phyloP scores from a whole-genome alignment of 1,140 invertebrate genomes.

The Panagrolaimus sp. region DNA sequence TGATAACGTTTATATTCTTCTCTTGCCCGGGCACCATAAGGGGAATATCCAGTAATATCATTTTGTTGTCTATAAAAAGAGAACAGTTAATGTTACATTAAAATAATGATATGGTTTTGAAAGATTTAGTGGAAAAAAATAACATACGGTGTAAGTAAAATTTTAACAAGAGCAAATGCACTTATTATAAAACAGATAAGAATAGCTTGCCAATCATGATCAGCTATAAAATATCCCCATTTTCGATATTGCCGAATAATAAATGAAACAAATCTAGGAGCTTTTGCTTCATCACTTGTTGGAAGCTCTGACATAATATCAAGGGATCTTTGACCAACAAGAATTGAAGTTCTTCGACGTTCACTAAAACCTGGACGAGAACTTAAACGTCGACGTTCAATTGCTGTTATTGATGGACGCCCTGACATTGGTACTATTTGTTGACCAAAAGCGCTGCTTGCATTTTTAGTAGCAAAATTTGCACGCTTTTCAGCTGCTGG shows the following conservation, averaged over 20 bases:
- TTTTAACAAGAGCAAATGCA: constrained; percentile 43
- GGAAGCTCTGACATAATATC: constrained; percentile 41
- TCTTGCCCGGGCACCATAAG: constrained; percentile 53
- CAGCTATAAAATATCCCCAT: constrained; percentile 52
- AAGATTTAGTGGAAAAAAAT: background rate
- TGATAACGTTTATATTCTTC: constrained; percentile 46
- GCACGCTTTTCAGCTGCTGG: background rate
- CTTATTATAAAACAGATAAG: constrained; percentile 53
- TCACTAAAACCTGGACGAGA: constrained; percentile 24
- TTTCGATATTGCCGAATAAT: constrained; percentile 44
- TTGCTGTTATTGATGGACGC: background rate
- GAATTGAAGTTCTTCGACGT: constrained; percentile 37
- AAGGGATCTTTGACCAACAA: constrained; percentile 44
- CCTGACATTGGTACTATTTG: background rate
- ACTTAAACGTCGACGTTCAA: constrained; percentile 19
- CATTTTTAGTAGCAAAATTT: background rate
- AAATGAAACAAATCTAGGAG: constrained; percentile 51
- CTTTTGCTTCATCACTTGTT: constrained; percentile 27
- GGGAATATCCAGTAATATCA: constrained; percentile 55
- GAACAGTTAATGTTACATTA: no score
- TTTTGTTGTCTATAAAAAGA: constrained; percentile 53
- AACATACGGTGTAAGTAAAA: constrained; percentile 43
- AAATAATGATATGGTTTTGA: no score
- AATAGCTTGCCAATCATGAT: constrained; percentile 53
- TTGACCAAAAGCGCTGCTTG: background rate